Evolutionary conservation across 92 coral and sea anemone species (phyloP), one percentile per base, ranked within the genome.

Genomic region (Parazoanthus atlanticus): DNA sequence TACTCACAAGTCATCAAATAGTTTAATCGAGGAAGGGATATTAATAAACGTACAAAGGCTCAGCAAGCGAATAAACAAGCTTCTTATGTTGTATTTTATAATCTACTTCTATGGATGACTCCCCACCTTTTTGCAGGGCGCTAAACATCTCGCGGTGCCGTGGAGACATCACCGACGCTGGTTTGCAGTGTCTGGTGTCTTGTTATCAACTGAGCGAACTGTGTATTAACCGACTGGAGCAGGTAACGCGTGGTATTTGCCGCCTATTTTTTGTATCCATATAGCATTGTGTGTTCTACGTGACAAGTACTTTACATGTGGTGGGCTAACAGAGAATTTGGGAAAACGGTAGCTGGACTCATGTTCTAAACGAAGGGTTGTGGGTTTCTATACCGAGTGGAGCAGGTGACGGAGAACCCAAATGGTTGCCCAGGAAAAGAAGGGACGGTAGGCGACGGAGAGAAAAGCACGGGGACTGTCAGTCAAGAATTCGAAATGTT

Each of bases 71-170:
- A 56, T 56, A 1, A 56, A 1, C 10, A 4, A 56, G 2, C 23
- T 43, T 71, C 10, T 71, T 71, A 32, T 30, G 8, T 71, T 46
- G 1, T 46, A 46, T 8, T 46, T 11, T 71, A 16, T 71, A 4
- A 11, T 30, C 21, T 74, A 30, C n/a, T 3, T 15, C 41, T 3
- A 15, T 31, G 78, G 2, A 74, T 33, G 86, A 29, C 49, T 2
- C 40, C 6, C 28, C 29, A 23, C 80, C 1, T 41, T 66, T 36
- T 90, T 85, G 7, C 88, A 97, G 99, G 36, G 76, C 86, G 78
- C 84, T 97, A 0, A 90, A 95, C 86, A 76, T 97, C 72, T 96
- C 94, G 67, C 96, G 95, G 11, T 97, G 99, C 88, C 88, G 81
- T 47, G 93, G 83, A 10, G 89, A 88, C 84, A 85, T 97, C 67